A percentile compares a stretch with the other conserved stretches of the same genome.
Evolutionary conservation across 35 echinoderm and acorn worm genomes (phyloP).

Genomic region (Ptychodera flava): DNA sequence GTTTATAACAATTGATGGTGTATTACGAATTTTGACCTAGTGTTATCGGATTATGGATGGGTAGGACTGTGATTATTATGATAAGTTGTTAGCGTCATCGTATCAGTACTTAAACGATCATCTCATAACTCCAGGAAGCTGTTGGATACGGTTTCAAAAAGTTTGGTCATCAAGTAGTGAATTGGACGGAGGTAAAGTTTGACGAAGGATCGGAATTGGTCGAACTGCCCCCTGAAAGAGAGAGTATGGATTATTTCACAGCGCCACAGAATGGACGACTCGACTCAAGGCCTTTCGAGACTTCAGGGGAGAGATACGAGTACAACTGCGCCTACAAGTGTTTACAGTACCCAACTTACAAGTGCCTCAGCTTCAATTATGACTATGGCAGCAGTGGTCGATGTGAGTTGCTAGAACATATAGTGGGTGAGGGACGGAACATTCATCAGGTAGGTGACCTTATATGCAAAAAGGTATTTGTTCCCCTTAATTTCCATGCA

Average conservation of each 20-base stretch:
- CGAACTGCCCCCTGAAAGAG: neutral
- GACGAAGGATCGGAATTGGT: neutral
- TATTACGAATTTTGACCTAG: too few relatives aligned
- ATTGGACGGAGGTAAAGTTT: constrained; percentile 7
- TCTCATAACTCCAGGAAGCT: constrained; percentile 12
- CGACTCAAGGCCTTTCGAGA: neutral
- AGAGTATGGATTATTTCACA: neutral
- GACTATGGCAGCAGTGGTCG: neutral
- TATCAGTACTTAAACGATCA: neutral
- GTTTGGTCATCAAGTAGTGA: constrained; percentile 37
- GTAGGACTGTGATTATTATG: too few relatives aligned
- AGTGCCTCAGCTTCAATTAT: constrained; percentile 6
- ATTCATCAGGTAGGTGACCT: neutral
- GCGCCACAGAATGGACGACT: neutral
- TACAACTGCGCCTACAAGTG: neutral
- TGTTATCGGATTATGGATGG: too few relatives aligned
- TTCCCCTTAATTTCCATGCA: too few relatives aligned
- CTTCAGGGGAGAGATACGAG: neutral
- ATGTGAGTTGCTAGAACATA: neutral
- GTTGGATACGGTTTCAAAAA: constrained; percentile 23
- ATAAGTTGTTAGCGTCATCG: neutral
- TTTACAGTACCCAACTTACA: neutral
- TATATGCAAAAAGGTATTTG: too few relatives aligned
- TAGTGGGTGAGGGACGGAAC: neutral
- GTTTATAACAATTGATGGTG: too few relatives aligned